phyloP scores from a whole-genome alignment of 2,797 vertebrate genomes.

The Premnoplex brunnescens region DNA sequence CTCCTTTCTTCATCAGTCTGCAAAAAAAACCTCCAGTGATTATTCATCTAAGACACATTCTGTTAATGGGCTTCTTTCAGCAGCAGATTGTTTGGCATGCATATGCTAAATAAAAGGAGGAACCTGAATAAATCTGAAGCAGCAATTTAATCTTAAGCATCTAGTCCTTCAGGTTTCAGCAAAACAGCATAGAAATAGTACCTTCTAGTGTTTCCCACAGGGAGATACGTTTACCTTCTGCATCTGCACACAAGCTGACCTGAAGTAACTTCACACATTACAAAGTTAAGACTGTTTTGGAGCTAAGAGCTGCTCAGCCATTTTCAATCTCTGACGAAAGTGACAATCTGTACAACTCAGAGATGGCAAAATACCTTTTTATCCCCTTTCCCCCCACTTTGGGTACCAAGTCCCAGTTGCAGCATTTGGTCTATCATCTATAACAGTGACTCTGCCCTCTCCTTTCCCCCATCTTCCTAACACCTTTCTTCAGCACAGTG shows the following conservation, averaged over 20 bases:
- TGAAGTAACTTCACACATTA: background rate
- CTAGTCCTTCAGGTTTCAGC: background rate
- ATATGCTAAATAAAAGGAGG: background rate
- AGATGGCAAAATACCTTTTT: background rate
- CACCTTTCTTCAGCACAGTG: background rate
- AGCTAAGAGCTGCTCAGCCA: background rate
- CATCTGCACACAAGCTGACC: background rate
- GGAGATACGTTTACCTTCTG: background rate
- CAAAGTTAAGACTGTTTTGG: background rate
- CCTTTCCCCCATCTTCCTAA: background rate
- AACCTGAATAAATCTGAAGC: background rate
- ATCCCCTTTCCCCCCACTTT: background rate
- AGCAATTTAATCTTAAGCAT: background rate
- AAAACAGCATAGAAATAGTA: background rate
- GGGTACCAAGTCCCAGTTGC: background rate
- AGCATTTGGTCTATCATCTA: background rate
- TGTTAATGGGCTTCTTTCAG: background rate
- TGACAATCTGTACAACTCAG: background rate
- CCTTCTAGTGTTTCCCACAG: background rate
- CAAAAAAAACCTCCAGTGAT: constrained; percentile 35
- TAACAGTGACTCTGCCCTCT: background rate
- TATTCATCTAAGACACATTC: background rate
- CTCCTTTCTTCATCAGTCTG: constrained; percentile 97
- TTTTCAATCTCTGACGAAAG: background rate
- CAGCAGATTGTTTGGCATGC: background rate